Evolutionary conservation across 2,113 vertebrate genomes (phyloP).

Genomic region (Onychostruthus taczanowskii): DNA sequence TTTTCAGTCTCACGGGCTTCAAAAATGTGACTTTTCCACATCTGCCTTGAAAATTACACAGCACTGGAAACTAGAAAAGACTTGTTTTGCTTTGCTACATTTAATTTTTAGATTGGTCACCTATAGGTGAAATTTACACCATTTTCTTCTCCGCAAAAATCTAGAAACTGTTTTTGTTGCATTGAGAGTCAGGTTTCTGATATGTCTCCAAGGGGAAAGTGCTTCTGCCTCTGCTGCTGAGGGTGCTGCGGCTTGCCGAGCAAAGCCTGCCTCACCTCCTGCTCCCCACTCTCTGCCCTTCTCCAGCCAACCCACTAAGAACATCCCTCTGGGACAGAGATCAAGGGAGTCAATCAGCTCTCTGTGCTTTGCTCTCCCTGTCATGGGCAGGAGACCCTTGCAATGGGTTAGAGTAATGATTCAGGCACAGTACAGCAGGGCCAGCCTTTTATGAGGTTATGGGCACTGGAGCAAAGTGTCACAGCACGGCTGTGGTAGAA

Average conservation of each 20-base stretch:
- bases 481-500: neutral
- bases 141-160: neutral
- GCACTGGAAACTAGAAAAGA: conserved; percentile 54
- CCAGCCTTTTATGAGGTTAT: neutral
- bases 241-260: fast-evolving
- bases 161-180: neutral
- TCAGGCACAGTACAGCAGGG: neutral
- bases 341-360: neutral
- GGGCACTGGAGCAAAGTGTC: neutral
- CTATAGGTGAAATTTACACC: neutral
- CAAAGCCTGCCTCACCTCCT: neutral
- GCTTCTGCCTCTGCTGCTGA: neutral
- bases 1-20: conserved; percentile 71
- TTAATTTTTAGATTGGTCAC: conserved; percentile 43
- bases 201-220: neutral
- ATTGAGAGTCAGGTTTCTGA: neutral
- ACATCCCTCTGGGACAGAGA: neutral
- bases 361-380: neutral
- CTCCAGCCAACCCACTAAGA: neutral
- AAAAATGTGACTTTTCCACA: conserved; percentile 70
- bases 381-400: neutral
- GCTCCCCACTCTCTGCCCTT: neutral
- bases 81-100: conserved; percentile 5
- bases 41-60: conserved; percentile 66
- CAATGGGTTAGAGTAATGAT: neutral